Evolutionary conservation across 2,888 invertebrate genomes (phyloP), one percentile per base, ranked within the genome.

Genomic region (Bellardia bayeri): DNA sequence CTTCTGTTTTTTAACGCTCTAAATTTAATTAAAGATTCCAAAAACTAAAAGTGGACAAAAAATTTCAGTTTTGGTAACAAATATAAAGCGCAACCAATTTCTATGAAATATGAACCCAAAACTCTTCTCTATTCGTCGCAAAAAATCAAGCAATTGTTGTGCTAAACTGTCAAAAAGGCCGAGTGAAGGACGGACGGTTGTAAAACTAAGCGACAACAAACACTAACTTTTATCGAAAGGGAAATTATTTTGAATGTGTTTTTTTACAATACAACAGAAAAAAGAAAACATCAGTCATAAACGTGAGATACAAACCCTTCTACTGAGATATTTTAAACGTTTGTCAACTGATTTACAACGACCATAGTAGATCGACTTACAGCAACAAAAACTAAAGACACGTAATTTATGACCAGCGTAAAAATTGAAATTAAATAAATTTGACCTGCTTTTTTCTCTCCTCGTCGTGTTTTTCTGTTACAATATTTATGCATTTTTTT

Each of bases 351-450:
- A 58, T 75, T 69, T 64, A 64, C 68, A 75, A 64, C 63, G 37
- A 42, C 72, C 49, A 49, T 51, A 68, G 49, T n/a, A 66, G 40
- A 64, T 81, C 11, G n/a, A 72, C 64, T 76, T 84, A 23, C 42
- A 79, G 49, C 33, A n/a, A 66, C 23, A 71, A 45, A 72, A 61
- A 75, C 40, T 61, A 56, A 76, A 83, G 23, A 23, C 45, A 74
- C 11, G 82, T 75, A 82, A 89, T 89, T 89, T 89, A 88, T 88
- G 86, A 51, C 79, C 72, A 79, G 83, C 82, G 86, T 88, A 82
- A 71, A 88, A 89, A 88, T 84, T 58, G 76, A 79, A 89, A 71
- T 87, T 89, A 88, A 75, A 88, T 86, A 64, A 79, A 85, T 87
- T 85, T 87, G 85, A 87, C 82, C 82, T 87, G 87, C 85, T 87